These are phyloP conservation scores for Carduelis carduelis DNA, from an alignment of 2,797 vertebrate genomes.

Conservation along the genomic window DNA sequence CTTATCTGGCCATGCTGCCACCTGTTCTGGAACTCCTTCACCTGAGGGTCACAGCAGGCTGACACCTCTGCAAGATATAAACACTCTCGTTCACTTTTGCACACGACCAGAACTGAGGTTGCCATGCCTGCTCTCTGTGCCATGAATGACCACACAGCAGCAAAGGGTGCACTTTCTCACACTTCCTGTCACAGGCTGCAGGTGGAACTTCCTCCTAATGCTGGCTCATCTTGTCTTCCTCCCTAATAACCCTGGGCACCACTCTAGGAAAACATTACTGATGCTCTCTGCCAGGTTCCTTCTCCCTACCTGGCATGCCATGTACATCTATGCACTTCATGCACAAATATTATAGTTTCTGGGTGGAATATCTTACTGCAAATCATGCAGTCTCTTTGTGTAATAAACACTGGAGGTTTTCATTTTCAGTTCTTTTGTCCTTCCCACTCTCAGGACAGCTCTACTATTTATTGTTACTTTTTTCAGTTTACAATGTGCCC, in stretches of 20 bases:
- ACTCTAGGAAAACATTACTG: not conserved
- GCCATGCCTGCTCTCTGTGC: not conserved
- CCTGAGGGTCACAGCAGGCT: fast-evolving
- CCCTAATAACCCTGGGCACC: not conserved
- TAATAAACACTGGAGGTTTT: not conserved
- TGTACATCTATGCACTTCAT: not conserved
- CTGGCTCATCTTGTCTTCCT: not conserved
- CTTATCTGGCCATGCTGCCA: not conserved
- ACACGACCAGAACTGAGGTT: not conserved
- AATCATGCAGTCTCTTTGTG: not conserved
- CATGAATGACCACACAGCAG: not conserved
- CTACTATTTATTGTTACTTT: not conserved
- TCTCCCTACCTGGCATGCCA: not conserved
- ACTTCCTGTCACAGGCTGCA: not conserved
- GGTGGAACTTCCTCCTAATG: not conserved
- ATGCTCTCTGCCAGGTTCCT: not conserved
- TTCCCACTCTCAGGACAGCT: not conserved
- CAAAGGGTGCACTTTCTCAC: not conserved
- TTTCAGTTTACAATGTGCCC: not conserved
- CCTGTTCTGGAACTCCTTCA: not conserved
- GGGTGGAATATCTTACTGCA: not conserved
- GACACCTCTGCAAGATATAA: not conserved
- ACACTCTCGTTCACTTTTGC: not conserved
- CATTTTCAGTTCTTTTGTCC: not conserved
- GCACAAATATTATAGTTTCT: not conserved